phyloP scores from a whole-genome alignment of 2,113 vertebrate genomes.

The Silurus asotus region DNA sequence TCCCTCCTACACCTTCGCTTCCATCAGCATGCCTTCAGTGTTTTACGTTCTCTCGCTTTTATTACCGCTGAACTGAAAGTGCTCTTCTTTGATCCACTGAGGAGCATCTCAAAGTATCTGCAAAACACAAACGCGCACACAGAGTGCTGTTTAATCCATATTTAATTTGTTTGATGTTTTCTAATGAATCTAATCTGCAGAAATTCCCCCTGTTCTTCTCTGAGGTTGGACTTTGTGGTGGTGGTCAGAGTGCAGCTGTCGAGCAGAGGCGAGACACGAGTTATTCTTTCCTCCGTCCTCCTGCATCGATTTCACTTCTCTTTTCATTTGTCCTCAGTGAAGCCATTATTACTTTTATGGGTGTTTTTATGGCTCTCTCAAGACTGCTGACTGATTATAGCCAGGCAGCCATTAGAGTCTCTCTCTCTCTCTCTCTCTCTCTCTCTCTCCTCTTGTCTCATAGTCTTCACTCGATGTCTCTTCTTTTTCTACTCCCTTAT shows the following conservation, averaged over 20 bases:
- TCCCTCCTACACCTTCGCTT: neutral
- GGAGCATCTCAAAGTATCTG: neutral
- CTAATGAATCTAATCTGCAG: neutral
- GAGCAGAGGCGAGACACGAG: conserved; percentile 2
- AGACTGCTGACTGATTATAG: conserved; percentile 64
- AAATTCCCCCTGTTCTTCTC: neutral
- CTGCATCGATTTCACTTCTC: conserved; percentile 59
- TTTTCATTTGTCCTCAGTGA: conserved; percentile 60
- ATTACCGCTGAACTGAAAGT: neutral
- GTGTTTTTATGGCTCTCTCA: conserved; percentile 62
- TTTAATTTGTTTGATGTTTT: conserved; percentile 13
- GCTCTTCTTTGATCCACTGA: neutral
- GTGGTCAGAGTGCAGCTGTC: neutral
- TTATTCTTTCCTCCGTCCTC: conserved; percentile 47
- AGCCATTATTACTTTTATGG: conserved; percentile 67
- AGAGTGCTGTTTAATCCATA: neutral
- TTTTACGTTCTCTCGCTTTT: neutral
- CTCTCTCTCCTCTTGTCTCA: neutral
- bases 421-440: conserved; percentile 3
- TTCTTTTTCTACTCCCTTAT: too few relatives aligned
- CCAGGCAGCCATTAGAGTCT: conserved; percentile 60
- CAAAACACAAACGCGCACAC: too few relatives aligned
- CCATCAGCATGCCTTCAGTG: neutral
- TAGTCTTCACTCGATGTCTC: too few relatives aligned
- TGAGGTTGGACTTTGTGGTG: neutral